Conservation (phyloP, 2,888 invertebrate species). For the Geotrupes spiniger region DNA sequence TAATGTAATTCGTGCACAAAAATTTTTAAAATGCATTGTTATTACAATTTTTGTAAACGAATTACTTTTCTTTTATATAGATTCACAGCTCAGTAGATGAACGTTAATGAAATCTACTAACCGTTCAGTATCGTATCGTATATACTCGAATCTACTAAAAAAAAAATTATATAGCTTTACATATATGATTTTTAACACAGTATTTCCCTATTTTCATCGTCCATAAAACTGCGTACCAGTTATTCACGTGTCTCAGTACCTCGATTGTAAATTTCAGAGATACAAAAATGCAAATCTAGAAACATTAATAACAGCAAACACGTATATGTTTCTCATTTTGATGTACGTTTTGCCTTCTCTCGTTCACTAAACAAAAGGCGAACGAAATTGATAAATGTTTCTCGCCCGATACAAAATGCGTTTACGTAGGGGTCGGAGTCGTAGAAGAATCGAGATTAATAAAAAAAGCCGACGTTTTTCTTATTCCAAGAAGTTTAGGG, state of each 20-base stretch:
- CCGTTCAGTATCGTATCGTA: neutral
- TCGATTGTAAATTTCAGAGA: neutral
- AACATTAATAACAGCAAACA: neutral
- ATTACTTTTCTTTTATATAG: neutral
- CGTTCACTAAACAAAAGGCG: neutral
- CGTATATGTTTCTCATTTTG: too few relatives aligned
- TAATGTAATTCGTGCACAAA: constrained; percentile 2
- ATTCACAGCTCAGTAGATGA: constrained; percentile 1
- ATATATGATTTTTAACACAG: constrained; percentile 6
- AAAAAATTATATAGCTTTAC: constrained; percentile 2
- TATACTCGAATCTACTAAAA: neutral
- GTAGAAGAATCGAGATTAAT: constrained; percentile 42
- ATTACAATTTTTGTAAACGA: neutral
- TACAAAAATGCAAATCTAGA: neutral
- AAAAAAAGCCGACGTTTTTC: constrained; percentile 39
- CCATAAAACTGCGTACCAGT: neutral
- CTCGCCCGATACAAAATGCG: constrained; percentile 6
- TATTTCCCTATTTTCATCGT: neutral
- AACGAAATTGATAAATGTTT: neutral
- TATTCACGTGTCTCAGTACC: neutral
- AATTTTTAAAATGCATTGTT: neutral
- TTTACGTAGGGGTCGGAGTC: constrained; percentile 41
- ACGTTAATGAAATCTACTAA: neutral
- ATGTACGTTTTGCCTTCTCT: too few relatives aligned
- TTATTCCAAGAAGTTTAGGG: constrained; percentile 37